Conservation (phyloP, 2,797 vertebrate genomes). For the Buphagus erythrorhynchus region DNA sequence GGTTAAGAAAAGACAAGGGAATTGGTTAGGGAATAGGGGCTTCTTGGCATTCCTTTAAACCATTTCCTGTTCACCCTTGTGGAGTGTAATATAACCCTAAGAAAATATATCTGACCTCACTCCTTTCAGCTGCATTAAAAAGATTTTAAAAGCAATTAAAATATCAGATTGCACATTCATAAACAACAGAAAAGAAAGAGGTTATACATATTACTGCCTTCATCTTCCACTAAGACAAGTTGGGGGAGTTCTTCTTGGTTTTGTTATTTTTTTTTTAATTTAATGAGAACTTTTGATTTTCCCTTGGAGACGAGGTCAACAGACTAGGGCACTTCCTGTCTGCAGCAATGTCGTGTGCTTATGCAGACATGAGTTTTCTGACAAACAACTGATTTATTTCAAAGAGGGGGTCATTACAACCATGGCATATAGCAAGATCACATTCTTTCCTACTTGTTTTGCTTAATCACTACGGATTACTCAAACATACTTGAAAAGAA, state of each 20-base stretch:
- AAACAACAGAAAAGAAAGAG: not conserved
- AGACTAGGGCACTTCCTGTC: constrained; percentile 79
- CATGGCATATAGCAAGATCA: constrained; percentile 29
- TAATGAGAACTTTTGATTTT: constrained; percentile 67
- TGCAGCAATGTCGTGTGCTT: constrained; percentile 50
- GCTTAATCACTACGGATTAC: constrained; percentile 59
- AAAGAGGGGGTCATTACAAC: constrained; percentile 54
- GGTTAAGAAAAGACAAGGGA: constrained; percentile 33
- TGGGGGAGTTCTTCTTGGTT: not conserved
- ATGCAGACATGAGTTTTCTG: constrained; percentile 63
- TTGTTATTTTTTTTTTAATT: not conserved
- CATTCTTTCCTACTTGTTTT: constrained; percentile 60
- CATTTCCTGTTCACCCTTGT: constrained; percentile 48
- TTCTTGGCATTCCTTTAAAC: constrained; percentile 48
- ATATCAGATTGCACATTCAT: constrained; percentile 20
- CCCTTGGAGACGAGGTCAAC: constrained; percentile 68
- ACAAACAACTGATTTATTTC: constrained; percentile 71
- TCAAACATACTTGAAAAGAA: constrained; percentile 56
- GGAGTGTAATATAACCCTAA: constrained; percentile 26
- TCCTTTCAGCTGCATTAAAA: constrained; percentile 19
- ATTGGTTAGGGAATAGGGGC: not conserved
- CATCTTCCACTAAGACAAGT: not conserved
- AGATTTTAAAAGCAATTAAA: constrained; percentile 40
- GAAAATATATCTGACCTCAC: constrained; percentile 56
- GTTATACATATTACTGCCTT: constrained; percentile 1